Evolutionary conservation across 2,888 invertebrate species (phyloP), one percentile per base, ranked within the genome.

Genomic region (Polylopha cassiicola): DNA sequence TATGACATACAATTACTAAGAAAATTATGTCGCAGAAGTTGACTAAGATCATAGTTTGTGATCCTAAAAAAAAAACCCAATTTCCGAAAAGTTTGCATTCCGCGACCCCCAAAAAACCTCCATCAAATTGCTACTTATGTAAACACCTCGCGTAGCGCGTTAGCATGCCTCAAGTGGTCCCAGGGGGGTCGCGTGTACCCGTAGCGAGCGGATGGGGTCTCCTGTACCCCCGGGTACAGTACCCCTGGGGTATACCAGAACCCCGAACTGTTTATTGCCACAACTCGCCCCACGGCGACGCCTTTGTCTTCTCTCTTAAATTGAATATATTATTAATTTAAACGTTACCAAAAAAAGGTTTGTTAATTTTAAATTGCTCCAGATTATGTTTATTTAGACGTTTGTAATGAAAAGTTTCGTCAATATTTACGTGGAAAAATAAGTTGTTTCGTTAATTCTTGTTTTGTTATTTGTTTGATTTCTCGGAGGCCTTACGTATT

Each of bases 291-390:
- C 54, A 49, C 47, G 54, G 48, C 52, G 44, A 48, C 46, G 48
- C 55, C 48, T 61, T 61, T 63, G 61, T 65, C 63, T 62, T 57
- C 55, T 42, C 58, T 57, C 58, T 51, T 51, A 65, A 72, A 75
- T 71, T 73, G 68, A 75, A 73, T 74, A 67, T 70, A 74, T 71
- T 70, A 76, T 74, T 66, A 71, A 73, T 72, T 72, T 59, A 53
- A 57, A 61, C 53, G 51, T 50, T 47, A 48, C 50, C 50, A 55
- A 65, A 37, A 61, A 68, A 62, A 60, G 49, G 52, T 57, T 53
- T 58, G 58, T 58, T 58, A 53, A 57, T 62, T 61, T 50, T 43
- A 37, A 28, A 36, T 27, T 20, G 34, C 29, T 29, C 23, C 7
- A 27, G 22, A 37, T 37, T 27, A 10, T 37, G 31, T 37, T 42